Evolutionary conservation across 2,797 vertebrate species (phyloP), one percentile per base, ranked within the genome.

Genomic region (Ctenochaetus hawaiiensis): DNA sequence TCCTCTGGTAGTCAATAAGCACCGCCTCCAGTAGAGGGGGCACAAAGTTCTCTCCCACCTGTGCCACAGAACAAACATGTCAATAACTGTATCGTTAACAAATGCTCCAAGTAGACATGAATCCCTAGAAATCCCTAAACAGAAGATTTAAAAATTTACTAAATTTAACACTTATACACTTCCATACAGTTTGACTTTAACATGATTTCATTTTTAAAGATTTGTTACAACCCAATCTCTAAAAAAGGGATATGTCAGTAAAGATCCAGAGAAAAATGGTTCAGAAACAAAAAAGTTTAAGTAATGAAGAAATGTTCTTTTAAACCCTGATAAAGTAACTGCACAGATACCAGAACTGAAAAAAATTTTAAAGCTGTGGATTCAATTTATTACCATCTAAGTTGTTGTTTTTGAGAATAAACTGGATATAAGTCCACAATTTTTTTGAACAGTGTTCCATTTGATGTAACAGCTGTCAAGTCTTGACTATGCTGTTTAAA

Each of bases 1-100:
- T 99, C 87, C 98, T 95, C 94, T 99, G 98, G 88, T 99, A 99
- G 94, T 99, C 98, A 83, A 99, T 99, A 78, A 99, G 97, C 91
- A 98, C 98, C 7, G 98, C 97, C 89, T 98, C 98, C 95, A 99
- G 91, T 86, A 99, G 93, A 51, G 98, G 98, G 72, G 98, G 98
- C 81, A 99, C 98, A 78, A 99, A 99, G 93, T 99, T 99, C 92
- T 99, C 98, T 68, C 94, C 97, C 78, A 99, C 98, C 98, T 99
- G 84, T 80, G 78, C 8, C 60, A 66, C 10, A 78, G 2, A 34
- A 17, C 0, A 10, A 54, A 26, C n/a, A 41, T 0, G 22, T 23
- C 17, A 8, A 53, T 12, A 5, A 41, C 12, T 41, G 47, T 30
- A 48, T 17, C 23, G 5, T 20, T 3, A 22, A 65, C 30, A 7